Evolutionary conservation across 2,113 vertebrate genomes (phyloP).

Genomic region (Sebastes schlegelii): DNA sequence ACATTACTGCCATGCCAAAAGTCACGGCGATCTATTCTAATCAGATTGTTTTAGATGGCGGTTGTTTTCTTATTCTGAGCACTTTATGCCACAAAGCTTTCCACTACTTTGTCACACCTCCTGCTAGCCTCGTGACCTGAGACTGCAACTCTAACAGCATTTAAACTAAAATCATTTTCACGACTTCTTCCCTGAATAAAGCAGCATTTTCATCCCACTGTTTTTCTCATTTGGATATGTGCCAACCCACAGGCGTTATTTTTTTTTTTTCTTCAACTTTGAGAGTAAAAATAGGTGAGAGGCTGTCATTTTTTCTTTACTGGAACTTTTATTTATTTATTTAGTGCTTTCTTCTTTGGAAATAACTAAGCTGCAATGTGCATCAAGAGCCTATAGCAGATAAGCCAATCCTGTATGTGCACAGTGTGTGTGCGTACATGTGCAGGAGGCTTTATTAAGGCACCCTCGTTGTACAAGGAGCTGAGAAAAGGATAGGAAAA

Average conservation of each 20-base stretch:
- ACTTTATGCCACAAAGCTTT: not conserved
- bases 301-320: constrained; percentile 57
- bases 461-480: constrained; percentile 16
- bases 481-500: not conserved
- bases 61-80: not conserved
- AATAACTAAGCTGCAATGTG: constrained; percentile 53
- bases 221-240: constrained; percentile 58
- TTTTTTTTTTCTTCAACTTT: constrained; percentile 5
- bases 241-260: constrained; percentile 29
- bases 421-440: not conserved
- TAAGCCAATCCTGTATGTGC: constrained; percentile 30
- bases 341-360: constrained; percentile 37
- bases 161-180: constrained; percentile 22
- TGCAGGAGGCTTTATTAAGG: constrained; percentile 33
- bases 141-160: constrained; percentile 12
- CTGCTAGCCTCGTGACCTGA: not conserved
- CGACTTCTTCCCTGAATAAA: constrained; percentile 12
- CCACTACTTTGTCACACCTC: not conserved
- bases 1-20: constrained; percentile 25
- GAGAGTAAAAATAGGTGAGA: constrained; percentile 63
- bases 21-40: constrained; percentile 28
- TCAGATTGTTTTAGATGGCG: constrained; percentile 6
- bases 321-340: constrained; percentile 47
- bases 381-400: constrained; percentile 45
- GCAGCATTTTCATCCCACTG: constrained; percentile 17